Conservation (phyloP, 2,113 vertebrate species). For the Hemicordylus capensis region DNA sequence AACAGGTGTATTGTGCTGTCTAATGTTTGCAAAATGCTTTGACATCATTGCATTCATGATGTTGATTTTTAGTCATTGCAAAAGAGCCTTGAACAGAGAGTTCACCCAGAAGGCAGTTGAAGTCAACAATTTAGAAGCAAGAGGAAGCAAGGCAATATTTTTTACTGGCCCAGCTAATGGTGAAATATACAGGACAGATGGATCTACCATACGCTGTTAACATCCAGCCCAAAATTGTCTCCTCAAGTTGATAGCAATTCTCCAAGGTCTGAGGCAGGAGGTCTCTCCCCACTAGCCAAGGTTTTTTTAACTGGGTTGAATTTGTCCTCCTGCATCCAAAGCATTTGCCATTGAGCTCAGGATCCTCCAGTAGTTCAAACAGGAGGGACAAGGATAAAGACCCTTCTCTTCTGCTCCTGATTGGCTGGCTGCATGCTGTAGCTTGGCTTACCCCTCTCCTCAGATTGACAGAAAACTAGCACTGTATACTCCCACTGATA, state of each 20-base stretch:
- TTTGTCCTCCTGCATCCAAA: not conserved
- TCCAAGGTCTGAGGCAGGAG: not conserved
- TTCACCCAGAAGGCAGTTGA: constrained; percentile 4
- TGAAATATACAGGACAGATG: no score
- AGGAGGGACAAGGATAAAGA: no score
- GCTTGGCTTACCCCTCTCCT: no score
- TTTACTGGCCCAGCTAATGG: not conserved
- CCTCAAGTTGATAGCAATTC: not conserved
- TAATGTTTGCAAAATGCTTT: constrained; percentile 51
- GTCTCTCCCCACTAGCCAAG: not conserved
- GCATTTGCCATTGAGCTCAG: not conserved
- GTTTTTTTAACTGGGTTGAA: not conserved
- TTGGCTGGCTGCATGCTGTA: no score
- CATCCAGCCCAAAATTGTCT: not conserved
- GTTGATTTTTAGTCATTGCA: constrained; percentile 30
- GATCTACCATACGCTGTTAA: not conserved
- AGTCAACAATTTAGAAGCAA: not conserved
- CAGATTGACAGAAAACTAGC: no score
- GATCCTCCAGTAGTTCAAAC: not conserved
- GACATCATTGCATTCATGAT: constrained; percentile 35
- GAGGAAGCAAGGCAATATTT: not conserved
- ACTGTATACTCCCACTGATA: not conserved
- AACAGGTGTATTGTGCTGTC: constrained; percentile 41
- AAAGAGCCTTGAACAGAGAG: constrained; percentile 8
- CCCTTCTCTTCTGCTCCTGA: no score